phyloP scores from a whole-genome alignment of 2,113 vertebrate genomes.

The Oncorhynchus nerka region DNA sequence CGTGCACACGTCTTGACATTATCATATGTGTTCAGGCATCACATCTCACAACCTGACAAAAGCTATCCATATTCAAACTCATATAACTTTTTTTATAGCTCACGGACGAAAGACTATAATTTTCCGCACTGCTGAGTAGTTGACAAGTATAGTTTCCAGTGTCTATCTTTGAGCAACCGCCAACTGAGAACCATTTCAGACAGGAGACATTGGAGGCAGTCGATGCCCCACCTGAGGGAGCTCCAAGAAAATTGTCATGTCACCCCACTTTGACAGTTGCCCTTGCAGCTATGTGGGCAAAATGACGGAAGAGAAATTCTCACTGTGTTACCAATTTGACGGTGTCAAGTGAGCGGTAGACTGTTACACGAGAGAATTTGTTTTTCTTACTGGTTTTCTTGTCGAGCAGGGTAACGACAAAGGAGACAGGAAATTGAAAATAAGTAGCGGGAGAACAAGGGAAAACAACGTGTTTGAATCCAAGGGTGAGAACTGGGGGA shows the following conservation, averaged over 20 bases:
- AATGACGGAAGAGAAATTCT: conserved; percentile 11
- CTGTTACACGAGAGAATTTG: conserved; percentile 36
- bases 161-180: not conserved
- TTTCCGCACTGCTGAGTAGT: not conserved
- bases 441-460: conserved; percentile 17
- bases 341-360: conserved; percentile 44
- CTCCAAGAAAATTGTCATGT: conserved; percentile 29
- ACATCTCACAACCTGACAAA: no score
- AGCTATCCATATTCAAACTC: no score
- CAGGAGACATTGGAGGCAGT: not conserved
- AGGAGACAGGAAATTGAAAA: conserved; percentile 48
- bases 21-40: no score
- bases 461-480: conserved; percentile 30
- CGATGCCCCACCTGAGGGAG: conserved; percentile 14
- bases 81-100: no score
- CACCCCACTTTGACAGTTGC: conserved; percentile 23
- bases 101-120: not conserved
- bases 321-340: conserved; percentile 34
- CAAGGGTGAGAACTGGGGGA: conserved; percentile 4
- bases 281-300: conserved; percentile 13
- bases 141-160: not conserved
- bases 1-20: no score
- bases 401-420: conserved; percentile 41
- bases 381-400: conserved; percentile 44
- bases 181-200: not conserved